phyloP scores from a whole-genome alignment of 2,888 invertebrate genomes.

The Ryuthela nishihirai region DNA sequence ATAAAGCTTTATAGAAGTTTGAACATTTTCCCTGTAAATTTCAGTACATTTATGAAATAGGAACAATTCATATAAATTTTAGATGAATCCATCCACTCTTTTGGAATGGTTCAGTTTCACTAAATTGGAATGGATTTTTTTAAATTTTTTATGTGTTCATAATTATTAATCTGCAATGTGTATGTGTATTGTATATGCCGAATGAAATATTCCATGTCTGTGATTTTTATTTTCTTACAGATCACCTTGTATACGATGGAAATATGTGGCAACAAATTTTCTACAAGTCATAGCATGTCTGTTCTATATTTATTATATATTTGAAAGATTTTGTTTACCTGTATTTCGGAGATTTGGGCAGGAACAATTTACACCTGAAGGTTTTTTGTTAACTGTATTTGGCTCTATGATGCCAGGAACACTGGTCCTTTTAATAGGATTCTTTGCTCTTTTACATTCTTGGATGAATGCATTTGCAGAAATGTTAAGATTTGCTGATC shows the following conservation, averaged over 20 bases:
- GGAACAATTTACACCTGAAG: slow-evolving; percentile 48
- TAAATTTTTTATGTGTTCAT: slow-evolving; percentile 48
- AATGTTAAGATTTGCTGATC: slow-evolving; percentile 76
- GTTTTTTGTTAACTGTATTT: slow-evolving; percentile 59
- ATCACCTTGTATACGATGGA: slow-evolving; percentile 68
- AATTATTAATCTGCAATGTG: no score
- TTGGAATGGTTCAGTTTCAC: slow-evolving; percentile 1
- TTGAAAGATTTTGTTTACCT: slow-evolving; percentile 70
- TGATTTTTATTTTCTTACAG: no score
- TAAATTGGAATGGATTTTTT: slow-evolving; percentile 12
- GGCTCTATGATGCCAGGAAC: slow-evolving; percentile 71
- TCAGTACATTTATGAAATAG: no score
- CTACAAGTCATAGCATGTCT: slow-evolving; percentile 71
- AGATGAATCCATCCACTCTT: no score
- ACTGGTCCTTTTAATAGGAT: slow-evolving; percentile 66
- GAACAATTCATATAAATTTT: no score
- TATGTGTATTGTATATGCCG: no score
- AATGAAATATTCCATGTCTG: no score
- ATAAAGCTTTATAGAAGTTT: no score
- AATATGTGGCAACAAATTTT: slow-evolving; percentile 64
- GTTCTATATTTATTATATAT: slow-evolving; percentile 74
- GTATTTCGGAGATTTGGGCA: slow-evolving; percentile 63
- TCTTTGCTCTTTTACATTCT: slow-evolving; percentile 81
- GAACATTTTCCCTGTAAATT: no score
- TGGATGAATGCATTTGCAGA: slow-evolving; percentile 91